Percentiles rank a stretch among this genome's conserved stretches.
Conservation (phyloP, 2,888 invertebrate species). For the Ochropleura plecta region DNA sequence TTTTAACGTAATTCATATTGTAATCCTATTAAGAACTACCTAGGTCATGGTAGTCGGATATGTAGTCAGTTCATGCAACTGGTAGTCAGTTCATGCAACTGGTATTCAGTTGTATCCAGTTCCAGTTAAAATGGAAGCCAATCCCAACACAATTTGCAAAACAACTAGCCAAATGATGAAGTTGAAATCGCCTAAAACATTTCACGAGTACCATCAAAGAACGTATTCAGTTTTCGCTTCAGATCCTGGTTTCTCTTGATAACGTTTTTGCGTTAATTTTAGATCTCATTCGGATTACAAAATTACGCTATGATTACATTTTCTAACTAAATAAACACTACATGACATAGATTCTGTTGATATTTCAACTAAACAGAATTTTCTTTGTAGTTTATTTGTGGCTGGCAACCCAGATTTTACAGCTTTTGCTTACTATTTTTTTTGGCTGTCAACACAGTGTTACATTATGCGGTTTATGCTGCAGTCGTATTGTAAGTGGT, state of each 20-base stretch:
- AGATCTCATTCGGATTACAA: background rate
- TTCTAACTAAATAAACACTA: slow-evolving; percentile 19
- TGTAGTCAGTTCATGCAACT: no score
- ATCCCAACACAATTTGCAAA: no score
- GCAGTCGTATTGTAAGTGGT: background rate
- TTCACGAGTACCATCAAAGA: no score
- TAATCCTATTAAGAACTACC: no score
- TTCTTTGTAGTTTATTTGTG: slow-evolving; percentile 32
- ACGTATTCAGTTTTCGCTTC: background rate
- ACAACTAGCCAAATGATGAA: no score
- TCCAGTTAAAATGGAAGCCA: no score
- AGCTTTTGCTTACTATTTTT: slow-evolving; percentile 5
- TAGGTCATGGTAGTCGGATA: no score
- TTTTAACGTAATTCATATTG: no score
- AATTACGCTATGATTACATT: slow-evolving; percentile 7
- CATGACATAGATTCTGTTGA: slow-evolving; percentile 7
- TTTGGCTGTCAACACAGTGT: slow-evolving; percentile 11
- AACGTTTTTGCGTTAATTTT: slow-evolving; percentile 9
- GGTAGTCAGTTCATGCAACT: no score
- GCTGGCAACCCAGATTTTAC: slow-evolving; percentile 19
- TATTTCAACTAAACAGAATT: slow-evolving; percentile 8
- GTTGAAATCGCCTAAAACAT: no score
- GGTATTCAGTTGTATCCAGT: no score
- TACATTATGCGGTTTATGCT: background rate
- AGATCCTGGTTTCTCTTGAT: background rate